Conservation (phyloP, 2,113 vertebrate genomes). For the Heterochromis multidens region DNA sequence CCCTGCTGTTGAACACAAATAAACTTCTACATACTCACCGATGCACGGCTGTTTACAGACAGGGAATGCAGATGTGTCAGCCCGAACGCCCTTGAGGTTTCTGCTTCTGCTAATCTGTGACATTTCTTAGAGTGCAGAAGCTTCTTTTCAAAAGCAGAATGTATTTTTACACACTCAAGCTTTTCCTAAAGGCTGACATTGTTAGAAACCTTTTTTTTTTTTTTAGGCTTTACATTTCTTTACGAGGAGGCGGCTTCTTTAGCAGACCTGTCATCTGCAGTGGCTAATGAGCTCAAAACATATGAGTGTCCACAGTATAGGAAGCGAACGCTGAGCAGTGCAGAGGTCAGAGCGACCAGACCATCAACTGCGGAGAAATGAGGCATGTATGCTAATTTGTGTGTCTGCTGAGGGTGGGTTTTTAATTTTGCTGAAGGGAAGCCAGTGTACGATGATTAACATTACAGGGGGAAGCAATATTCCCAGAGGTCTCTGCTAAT, state of each 20-base stretch:
- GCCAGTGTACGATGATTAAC: neutral
- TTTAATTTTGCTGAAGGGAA: neutral
- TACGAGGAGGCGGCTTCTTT: neutral
- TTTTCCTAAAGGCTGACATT: neutral
- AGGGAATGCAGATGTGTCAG: neutral
- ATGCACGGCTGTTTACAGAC: neutral
- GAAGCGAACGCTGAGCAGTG: neutral
- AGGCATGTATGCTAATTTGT: neutral
- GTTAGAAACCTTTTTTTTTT: neutral
- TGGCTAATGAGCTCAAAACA: neutral
- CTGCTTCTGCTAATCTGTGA: conserved; percentile 2
- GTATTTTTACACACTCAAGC: neutral
- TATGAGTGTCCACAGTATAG: neutral
- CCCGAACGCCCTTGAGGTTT: conserved; percentile 7
- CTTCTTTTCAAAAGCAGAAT: neutral
- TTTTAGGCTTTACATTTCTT: neutral
- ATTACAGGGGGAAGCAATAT: neutral
- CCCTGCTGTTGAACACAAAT: neutral
- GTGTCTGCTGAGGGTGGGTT: neutral
- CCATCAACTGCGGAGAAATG: neutral
- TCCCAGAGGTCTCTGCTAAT: neutral
- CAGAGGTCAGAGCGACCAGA: neutral
- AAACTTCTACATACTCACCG: neutral
- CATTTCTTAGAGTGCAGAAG: conserved; percentile 4
- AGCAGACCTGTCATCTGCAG: neutral